Evolutionary conservation across 2,888 invertebrate genomes (phyloP).

Genomic region (Pachycephus smyrnensis): DNA sequence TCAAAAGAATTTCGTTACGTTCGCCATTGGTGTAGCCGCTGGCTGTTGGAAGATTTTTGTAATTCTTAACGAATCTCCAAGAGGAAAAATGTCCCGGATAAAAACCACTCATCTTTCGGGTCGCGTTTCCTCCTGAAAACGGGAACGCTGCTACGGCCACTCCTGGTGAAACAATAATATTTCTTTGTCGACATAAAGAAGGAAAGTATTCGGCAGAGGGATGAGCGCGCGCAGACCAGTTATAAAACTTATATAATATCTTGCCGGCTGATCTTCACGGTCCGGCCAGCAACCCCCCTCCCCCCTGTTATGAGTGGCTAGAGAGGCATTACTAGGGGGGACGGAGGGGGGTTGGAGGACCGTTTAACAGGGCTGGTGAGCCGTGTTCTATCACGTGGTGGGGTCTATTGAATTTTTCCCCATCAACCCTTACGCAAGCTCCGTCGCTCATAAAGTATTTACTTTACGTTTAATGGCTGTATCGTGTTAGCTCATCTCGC

Average conservation of each 20-base stretch:
- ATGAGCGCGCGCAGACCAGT: constrained; percentile 24
- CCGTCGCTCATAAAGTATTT: constrained; percentile 54
- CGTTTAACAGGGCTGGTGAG: constrained; percentile 43
- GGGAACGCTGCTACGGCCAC: not conserved
- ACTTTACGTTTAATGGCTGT: constrained; percentile 59
- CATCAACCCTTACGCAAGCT: constrained; percentile 33
- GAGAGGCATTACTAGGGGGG: constrained; percentile 25
- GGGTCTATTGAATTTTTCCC: constrained; percentile 58
- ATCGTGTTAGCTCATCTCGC: constrained; percentile 56
- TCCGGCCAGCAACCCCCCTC: constrained; percentile 18
- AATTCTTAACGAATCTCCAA: not conserved
- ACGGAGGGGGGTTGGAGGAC: constrained; percentile 24
- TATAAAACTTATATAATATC: constrained; percentile 49
- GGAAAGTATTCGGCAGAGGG: not conserved
- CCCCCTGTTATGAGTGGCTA: constrained; percentile 39
- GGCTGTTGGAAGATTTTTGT: not conserved
- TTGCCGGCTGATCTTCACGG: constrained; percentile 39
- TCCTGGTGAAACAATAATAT: constrained; percentile 1
- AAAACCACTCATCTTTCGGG: constrained; percentile 33
- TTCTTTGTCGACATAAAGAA: not conserved
- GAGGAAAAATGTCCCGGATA: not conserved
- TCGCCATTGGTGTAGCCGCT: not conserved
- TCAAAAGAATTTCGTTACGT: not conserved
- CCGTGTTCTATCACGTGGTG: constrained; percentile 57
- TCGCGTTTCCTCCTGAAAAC: constrained; percentile 43